phyloP scores from a whole-genome alignment of 2,888 invertebrate genomes.

The Bembecia ichneumoniformis region DNA sequence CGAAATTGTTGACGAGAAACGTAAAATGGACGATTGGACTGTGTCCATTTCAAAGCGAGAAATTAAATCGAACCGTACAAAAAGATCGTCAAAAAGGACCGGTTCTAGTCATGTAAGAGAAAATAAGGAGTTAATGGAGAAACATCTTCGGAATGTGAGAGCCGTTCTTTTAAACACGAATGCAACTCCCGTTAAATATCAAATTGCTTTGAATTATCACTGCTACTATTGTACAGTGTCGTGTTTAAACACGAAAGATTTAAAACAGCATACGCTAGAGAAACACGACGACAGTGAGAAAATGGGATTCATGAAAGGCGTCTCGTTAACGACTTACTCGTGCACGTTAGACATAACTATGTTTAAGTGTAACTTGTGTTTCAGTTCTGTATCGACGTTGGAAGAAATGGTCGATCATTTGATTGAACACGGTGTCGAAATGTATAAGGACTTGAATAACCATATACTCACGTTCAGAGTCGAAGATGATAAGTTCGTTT shows the following conservation, averaged over 20 bases:
- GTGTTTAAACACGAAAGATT: background rate
- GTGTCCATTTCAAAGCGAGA: background rate
- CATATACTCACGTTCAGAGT: conserved; percentile 18
- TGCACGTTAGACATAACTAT: background rate
- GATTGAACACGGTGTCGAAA: background rate
- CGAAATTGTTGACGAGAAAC: background rate
- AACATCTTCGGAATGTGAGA: background rate
- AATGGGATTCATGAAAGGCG: background rate
- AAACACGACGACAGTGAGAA: background rate
- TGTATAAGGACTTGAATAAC: conserved; percentile 12
- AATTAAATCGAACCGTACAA: background rate
- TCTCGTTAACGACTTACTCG: background rate
- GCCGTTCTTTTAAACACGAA: background rate
- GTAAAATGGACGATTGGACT: background rate
- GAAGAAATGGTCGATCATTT: background rate
- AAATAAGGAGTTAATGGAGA: background rate
- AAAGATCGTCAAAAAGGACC: background rate
- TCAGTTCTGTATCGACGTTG: background rate
- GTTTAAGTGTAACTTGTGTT: background rate
- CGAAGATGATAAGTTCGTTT: conserved; percentile 4
- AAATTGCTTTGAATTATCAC: background rate
- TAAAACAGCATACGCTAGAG: background rate
- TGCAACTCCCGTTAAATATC: background rate
- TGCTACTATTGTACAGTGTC: background rate
- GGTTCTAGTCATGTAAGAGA: background rate